Evolutionary conservation across 2,888 invertebrate species (phyloP).

Genomic region (Drosophila imparisetae): DNA sequence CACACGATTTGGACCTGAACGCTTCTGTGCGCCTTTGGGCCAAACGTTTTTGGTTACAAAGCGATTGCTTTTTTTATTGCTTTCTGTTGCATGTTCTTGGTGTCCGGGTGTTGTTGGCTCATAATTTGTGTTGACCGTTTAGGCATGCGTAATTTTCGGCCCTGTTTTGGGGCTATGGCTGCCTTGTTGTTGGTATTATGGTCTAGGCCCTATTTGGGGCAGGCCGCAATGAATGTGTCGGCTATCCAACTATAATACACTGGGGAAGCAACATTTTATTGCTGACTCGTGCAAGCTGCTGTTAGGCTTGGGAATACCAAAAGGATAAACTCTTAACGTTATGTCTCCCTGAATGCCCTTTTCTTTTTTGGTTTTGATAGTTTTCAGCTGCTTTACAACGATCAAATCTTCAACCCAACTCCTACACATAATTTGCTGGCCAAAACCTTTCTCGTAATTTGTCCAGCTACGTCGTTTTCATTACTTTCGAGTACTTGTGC

Average conservation of each 20-base stretch:
- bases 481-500: constrained; percentile 18
- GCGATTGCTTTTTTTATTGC: constrained; percentile 71
- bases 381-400: not conserved
- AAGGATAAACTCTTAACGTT: not conserved
- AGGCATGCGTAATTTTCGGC: constrained; percentile 75
- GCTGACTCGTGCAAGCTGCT: constrained; percentile 22
- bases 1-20: constrained; percentile 41
- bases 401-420: constrained; percentile 2
- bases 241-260: constrained; percentile 16
- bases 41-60: constrained; percentile 69
- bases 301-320: constrained; percentile 5
- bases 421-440: not conserved
- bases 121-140: constrained; percentile 67
- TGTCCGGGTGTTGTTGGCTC: constrained; percentile 43
- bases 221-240: constrained; percentile 23
- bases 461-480: constrained; percentile 14
- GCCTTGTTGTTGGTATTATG: constrained; percentile 35
- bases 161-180: constrained; percentile 49
- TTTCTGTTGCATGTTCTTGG: constrained; percentile 37
- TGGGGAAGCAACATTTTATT: constrained; percentile 23
- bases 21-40: constrained; percentile 56
- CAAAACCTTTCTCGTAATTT: constrained; percentile 17
- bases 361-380: not conserved
- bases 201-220: constrained; percentile 44
- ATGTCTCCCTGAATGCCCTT: not conserved